Evolutionary conservation across 1,140 invertebrate genomes (phyloP).

Genomic region (Calosoma granatense): DNA sequence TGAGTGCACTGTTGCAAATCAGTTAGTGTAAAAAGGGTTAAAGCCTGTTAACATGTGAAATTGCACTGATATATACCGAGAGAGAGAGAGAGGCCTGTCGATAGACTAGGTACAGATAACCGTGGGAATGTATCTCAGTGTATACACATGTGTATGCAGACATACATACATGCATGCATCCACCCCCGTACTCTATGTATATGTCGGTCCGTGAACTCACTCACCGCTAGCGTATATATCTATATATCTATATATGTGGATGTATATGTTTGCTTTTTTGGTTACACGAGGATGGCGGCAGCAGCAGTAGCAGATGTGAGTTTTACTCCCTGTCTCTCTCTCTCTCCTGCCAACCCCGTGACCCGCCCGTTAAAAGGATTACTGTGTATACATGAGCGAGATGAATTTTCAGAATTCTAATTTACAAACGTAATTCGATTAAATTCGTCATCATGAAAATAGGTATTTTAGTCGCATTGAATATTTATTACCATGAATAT

Average conservation of each 20-base stretch:
- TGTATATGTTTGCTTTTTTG: too few species aligned
- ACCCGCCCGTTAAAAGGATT: constrained; percentile 2
- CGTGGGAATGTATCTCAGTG: not conserved
- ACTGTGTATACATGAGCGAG: not conserved
- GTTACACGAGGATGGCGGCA: too few species aligned
- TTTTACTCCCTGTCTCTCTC: too few species aligned
- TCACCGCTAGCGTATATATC: not conserved
- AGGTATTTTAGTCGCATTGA: constrained; percentile 4
- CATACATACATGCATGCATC: not conserved
- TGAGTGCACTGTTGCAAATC: not conserved
- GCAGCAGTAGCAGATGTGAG: too few species aligned
- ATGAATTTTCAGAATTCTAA: constrained; percentile 7
- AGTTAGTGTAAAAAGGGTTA: not conserved
- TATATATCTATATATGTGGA: too few species aligned
- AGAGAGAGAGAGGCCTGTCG: too few species aligned
- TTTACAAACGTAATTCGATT: constrained; percentile 6
- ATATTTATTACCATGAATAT: constrained; percentile 9
- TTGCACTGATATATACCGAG: too few species aligned
- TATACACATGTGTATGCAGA: too few species aligned
- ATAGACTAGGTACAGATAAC: not conserved
- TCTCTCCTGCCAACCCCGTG: not conserved
- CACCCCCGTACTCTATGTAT: not conserved
- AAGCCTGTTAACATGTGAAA: not conserved
- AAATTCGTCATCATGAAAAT: constrained; percentile 4
- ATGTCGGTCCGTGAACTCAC: not conserved